These are phyloP conservation scores for Enteromius anoplus DNA, from an alignment of 2,797 vertebrate genomes.

Conservation along the genomic window DNA sequence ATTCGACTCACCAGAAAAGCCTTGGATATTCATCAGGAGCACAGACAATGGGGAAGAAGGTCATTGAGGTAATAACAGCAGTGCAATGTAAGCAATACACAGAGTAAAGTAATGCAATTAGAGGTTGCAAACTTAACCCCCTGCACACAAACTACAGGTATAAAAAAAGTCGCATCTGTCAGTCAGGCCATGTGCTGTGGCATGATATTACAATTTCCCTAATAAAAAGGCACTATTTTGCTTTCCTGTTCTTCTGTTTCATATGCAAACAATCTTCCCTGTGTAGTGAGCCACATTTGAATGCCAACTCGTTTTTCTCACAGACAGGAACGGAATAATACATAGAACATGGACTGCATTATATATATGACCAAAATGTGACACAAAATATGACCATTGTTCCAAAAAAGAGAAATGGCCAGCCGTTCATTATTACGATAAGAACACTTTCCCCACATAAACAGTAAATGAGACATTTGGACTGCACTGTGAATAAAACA, in stretches of 20 bases:
- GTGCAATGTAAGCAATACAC: conserved; percentile 8
- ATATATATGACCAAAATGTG: background rate
- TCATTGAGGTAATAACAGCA: conserved; percentile 34
- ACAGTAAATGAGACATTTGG: conserved; percentile 1
- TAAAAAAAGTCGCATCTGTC: background rate
- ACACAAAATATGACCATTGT: background rate
- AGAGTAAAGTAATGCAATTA: background rate
- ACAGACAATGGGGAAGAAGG: conserved; percentile 50
- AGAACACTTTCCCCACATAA: background rate
- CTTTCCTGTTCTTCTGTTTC: background rate
- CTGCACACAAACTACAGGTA: background rate
- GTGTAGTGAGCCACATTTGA: conserved; percentile 10
- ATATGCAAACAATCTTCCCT: conserved; percentile 3
- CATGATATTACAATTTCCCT: background rate
- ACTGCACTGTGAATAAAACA: background rate
- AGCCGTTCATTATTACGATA: background rate
- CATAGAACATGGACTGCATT: background rate
- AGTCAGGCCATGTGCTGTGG: no score
- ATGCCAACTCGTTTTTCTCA: background rate
- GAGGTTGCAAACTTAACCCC: background rate
- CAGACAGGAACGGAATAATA: background rate
- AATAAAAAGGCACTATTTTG: background rate
- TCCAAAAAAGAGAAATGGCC: background rate
- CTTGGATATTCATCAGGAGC: conserved; percentile 45
- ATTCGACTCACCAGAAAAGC: conserved; percentile 51